Percentiles rank a stretch among this genome's conserved stretches.
Conservation (phyloP, 64 coral and sea anemone species). For the Porites lutea region DNA sequence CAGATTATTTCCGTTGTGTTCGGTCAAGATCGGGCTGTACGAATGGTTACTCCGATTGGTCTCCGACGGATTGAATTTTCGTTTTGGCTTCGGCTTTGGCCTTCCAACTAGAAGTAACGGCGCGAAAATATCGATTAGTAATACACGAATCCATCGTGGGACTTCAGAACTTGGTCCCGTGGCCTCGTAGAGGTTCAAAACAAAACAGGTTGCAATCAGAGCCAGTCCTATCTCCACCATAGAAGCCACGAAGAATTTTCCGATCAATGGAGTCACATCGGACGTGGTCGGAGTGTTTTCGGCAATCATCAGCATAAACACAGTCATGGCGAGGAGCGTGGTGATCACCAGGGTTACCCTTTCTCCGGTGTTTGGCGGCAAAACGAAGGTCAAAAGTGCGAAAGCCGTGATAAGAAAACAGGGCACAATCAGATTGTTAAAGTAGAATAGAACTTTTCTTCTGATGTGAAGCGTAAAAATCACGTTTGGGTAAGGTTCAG, state of each 20-base stretch:
- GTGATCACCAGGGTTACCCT: constrained; percentile 98
- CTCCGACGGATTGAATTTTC: constrained; percentile 51
- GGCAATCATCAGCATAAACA: constrained; percentile 99
- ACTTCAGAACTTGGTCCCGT: constrained; percentile 79
- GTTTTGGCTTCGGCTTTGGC: constrained; percentile 67
- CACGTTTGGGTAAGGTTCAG: constrained; percentile 90
- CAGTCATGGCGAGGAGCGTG: constrained; percentile 91
- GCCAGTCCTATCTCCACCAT: constrained; percentile 99
- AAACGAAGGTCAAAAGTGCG: constrained; percentile 93
- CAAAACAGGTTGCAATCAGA: constrained; percentile 90
- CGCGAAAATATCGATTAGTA: constrained; percentile 73
- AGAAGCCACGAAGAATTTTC: constrained; percentile 96
- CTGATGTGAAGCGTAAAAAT: constrained; percentile 91
- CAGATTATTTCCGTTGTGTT: constrained; percentile 81
- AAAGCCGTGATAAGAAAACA: constrained; percentile 96
- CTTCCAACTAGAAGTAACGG: constrained; percentile 74
- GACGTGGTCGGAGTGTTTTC: constrained; percentile 98
- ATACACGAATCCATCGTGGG: constrained; percentile 71
- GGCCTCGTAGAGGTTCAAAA: constrained; percentile 88
- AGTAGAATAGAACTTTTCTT: constrained; percentile 95
- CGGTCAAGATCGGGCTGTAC: constrained; percentile 72
- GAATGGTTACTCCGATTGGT: constrained; percentile 45
- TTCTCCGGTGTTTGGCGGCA: constrained; percentile 95
- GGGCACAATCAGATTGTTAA: constrained; percentile 96
- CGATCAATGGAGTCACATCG: constrained; percentile 95